A percentile compares a stretch with the other conserved stretches of the same genome.
Evolutionary conservation across 1,140 invertebrate genomes (phyloP).

Genomic region (Neodiprion fabricii): DNA sequence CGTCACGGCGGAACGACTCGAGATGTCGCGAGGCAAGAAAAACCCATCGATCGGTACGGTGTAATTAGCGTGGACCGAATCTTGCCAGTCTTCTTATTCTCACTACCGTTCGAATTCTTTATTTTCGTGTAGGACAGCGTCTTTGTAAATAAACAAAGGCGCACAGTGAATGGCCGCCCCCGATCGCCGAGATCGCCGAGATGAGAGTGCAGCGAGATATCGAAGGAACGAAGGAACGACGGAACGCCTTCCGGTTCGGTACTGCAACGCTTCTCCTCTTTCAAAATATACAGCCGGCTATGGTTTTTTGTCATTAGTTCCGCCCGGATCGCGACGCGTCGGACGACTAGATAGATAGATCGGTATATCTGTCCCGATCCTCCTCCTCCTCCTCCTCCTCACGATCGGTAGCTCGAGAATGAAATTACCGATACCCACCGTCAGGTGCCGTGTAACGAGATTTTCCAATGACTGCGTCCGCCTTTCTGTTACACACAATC

Average conservation of each 20-base stretch:
- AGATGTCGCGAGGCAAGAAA: neutral
- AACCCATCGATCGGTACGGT: neutral
- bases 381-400: neutral
- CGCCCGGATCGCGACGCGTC: constrained; percentile 38
- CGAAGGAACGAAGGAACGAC: neutral
- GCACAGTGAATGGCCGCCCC: neutral
- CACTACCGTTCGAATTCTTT: neutral
- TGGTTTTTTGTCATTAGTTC: constrained; percentile 48
- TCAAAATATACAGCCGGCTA: neutral
- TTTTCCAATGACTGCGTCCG: constrained; percentile 44
- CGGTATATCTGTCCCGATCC: neutral
- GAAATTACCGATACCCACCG: constrained; percentile 41
- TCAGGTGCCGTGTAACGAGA: constrained; percentile 46
- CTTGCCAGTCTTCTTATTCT: neutral
- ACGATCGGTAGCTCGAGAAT: constrained; percentile 29
- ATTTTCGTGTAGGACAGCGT: too few species aligned
- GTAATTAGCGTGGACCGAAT: neutral
- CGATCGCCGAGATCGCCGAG: neutral
- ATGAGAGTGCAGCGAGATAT: neutral
- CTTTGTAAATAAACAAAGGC: too few species aligned
- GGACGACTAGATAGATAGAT: neutral
- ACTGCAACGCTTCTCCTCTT: neutral
- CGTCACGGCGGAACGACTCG: too few species aligned
- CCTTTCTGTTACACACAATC: neutral
- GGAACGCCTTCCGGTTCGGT: neutral